Base-by-base conservation (phyloP, 2,797 vertebrate species). In the Galaxias olidus region DNA sequence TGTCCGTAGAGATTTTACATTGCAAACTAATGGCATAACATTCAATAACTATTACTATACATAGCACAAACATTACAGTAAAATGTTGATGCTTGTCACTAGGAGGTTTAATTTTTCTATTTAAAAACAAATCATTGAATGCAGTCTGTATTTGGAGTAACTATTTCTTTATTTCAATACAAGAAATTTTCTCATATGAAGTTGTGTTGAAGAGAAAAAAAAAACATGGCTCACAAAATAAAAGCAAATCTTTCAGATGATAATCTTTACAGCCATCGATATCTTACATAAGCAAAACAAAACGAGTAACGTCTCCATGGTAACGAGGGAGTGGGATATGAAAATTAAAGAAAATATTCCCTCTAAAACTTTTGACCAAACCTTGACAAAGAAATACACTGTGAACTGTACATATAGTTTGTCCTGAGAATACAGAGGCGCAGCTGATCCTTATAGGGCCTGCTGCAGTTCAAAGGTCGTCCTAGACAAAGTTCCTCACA, bases 191-290 rank as follows among this genome's bases (percentile, higher is more conserved):
- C 83, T 81, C 72, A 85, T 84, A 77, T 77, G 83, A 88, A 87
- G 86, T 79, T 20, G 71, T 77, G 79, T 74, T 82, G 66, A 60
- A 77, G 84, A 73, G 66, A 66, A 63, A 72, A 58, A 72, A 59
- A 78, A 75, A 69, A 42, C 9, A 79, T 87, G 86, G 83, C 84
- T 90, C 88, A 87, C 86, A 90, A 91, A 91, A 91, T 91, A 92
- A 90, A 91, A 78, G 82, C 82, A 80, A n/a, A 85, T 89, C 85
- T 89, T 81, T 91, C 86, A 47, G 59, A 87, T 90, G 82, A 72
- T 88, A 81, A 79, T 88, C 75, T 90, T 86, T 87, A 90, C 87
- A 91, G 44, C 59, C 49, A 88, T 6, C 87, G 79, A 86, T 81
- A 84, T 86, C 77, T 90, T 78, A 89, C 81, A 80, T 71, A 63